Percentiles rank a stretch among this genome's conserved stretches.
phyloP scores from a whole-genome alignment of 2,888 invertebrate species.

The Julus scanicus region DNA sequence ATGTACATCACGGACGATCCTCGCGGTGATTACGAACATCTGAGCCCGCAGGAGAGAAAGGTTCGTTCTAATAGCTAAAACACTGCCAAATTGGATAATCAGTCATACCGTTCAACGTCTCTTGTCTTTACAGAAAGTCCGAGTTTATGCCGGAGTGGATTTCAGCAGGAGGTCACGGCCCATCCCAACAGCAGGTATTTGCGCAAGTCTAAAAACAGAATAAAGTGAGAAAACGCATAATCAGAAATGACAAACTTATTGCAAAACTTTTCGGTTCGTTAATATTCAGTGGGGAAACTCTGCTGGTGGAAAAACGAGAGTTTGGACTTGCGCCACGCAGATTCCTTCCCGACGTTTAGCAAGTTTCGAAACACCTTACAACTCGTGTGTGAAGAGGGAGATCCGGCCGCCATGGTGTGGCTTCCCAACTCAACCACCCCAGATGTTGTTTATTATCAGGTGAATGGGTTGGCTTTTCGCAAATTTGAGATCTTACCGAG shows the following conservation, averaged over 20 bases:
- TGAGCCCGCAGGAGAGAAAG: conserved; percentile 77
- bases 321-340: conserved; percentile 82
- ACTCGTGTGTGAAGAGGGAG: conserved; percentile 78
- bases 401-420: conserved; percentile 79
- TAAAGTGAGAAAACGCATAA: neutral
- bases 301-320: conserved; percentile 77
- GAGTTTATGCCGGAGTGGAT: conserved; percentile 72
- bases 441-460: conserved; percentile 79
- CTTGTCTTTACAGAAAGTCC: conserved; percentile 58
- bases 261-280: conserved; percentile 49
- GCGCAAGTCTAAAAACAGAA: neutral
- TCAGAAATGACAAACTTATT: neutral
- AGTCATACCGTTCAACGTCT: neutral
- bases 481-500: neutral
- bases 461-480: conserved; percentile 57
- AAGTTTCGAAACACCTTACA: conserved; percentile 83
- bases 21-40: conserved; percentile 82
- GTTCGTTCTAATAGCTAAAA: conserved; percentile 64
- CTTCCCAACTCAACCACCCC: conserved; percentile 92
- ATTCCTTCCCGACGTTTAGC: conserved; percentile 80
- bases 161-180: conserved; percentile 84
- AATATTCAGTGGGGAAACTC: conserved; percentile 77
- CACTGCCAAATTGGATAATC: neutral
- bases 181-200: conserved; percentile 77
- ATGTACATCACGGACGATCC: conserved; percentile 87